Conservation (phyloP, 1,140 invertebrate species). For the Sitophilus oryzae region DNA sequence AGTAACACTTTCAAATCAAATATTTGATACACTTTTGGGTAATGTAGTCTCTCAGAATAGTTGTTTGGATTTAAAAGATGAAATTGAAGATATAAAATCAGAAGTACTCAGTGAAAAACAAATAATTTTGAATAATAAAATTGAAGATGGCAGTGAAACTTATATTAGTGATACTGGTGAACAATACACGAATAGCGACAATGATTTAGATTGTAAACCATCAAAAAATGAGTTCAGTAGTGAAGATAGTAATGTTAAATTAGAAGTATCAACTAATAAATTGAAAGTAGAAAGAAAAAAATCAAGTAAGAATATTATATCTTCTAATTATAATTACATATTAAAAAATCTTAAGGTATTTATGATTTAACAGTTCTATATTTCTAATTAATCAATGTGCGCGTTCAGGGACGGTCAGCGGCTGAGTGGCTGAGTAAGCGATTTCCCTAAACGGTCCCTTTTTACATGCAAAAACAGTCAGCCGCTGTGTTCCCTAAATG, state of each 20-base stretch:
- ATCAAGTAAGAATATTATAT: neutral
- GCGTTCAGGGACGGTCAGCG: no score
- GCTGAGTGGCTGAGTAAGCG: no score
- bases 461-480: no score
- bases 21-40: conserved; percentile 5
- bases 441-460: no score
- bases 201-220: conserved; percentile 21
- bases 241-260: neutral
- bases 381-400: neutral
- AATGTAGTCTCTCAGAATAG: neutral
- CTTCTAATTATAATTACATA: neutral
- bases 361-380: neutral
- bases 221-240: conserved; percentile 1
- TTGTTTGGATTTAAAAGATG: neutral
- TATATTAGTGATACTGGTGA: conserved; percentile 15
- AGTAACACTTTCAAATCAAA: conserved; percentile 3
- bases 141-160: neutral
- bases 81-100: neutral
- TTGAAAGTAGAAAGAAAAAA: neutral
- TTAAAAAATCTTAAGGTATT: neutral
- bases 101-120: neutral
- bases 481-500: no score
- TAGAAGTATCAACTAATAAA: neutral
- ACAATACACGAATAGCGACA: conserved; percentile 7
- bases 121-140: neutral